A percentile compares a stretch with the other conserved stretches of the same genome.
Evolutionary conservation across 2,113 vertebrate genomes (phyloP).

Genomic region (Brevimyrus niger): DNA sequence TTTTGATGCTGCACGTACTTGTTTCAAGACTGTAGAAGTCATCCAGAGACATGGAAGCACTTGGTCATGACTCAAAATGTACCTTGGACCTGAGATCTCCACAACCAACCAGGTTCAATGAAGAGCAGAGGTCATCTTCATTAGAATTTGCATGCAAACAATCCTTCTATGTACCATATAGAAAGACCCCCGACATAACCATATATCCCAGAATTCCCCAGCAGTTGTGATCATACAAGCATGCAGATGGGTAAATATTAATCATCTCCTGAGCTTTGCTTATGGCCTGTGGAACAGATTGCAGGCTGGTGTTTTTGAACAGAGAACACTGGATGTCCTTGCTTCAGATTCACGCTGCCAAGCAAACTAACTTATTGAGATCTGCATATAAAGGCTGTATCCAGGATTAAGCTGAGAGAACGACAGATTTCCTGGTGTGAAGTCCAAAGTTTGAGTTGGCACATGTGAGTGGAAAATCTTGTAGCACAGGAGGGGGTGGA

Average conservation of each 20-base stretch:
- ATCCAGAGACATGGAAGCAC: not conserved
- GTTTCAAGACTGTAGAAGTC: not conserved
- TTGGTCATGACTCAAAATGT: not conserved
- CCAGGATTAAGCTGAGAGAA: not conserved
- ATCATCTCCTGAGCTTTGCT: not conserved
- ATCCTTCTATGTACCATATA: not conserved
- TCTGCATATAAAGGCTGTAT: not conserved
- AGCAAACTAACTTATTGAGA: not conserved
- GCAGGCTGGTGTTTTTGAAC: not conserved
- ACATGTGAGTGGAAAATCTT: not conserved
- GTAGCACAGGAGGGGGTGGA: not conserved
- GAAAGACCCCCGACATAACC: not conserved
- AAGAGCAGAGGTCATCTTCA: not conserved
- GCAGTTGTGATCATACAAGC: not conserved
- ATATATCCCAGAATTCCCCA: not conserved
- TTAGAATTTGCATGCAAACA: not conserved
- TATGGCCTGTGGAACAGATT: not conserved
- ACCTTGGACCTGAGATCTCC: not conserved
- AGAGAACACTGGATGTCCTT: not conserved
- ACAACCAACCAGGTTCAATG: not conserved
- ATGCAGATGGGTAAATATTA: conserved; percentile 8
- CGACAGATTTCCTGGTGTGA: not conserved
- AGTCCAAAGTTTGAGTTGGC: not conserved
- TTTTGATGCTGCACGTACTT: not conserved
- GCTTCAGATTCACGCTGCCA: not conserved